A percentile compares a stretch with the other conserved stretches of the same genome.
These are phyloP conservation scores for Rhopalosiphum padi DNA, from an alignment of 1,140 invertebrate species.

Conservation along the genomic window DNA sequence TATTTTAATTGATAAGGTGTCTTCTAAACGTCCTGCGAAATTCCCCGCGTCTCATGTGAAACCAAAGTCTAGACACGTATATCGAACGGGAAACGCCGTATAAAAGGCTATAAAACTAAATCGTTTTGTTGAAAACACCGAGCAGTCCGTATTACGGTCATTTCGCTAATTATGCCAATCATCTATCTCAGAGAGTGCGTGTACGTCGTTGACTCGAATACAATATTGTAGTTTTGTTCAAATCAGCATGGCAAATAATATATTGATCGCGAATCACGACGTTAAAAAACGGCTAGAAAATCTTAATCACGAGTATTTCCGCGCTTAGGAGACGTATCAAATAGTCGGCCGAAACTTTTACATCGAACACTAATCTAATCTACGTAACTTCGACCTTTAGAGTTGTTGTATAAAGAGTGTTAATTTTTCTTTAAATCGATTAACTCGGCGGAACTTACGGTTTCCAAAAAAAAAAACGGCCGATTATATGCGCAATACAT, in stretches of 20 bases:
- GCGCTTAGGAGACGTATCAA: neutral
- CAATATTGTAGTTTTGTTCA: neutral
- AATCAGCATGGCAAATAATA: neutral
- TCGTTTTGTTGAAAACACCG: neutral
- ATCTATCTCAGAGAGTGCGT: neutral
- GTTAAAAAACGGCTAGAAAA: neutral
- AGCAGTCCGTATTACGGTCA: neutral
- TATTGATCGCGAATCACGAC: neutral
- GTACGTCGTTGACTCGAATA: neutral
- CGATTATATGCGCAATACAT: neutral
- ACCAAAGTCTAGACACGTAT: neutral
- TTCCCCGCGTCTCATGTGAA: neutral
- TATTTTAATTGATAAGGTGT: conserved; percentile 9
- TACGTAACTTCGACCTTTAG: neutral
- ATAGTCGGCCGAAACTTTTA: neutral
- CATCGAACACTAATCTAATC: neutral
- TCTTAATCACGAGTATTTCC: neutral
- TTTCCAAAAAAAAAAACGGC: neutral
- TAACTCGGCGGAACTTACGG: neutral
- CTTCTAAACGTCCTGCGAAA: neutral
- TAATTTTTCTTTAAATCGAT: neutral
- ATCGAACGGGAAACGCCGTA: too few species aligned
- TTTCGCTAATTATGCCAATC: neutral
- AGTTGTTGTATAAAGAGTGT: neutral
- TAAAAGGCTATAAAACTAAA: neutral